phyloP scores from a whole-genome alignment of 2,888 invertebrate genomes.

The Eucriotettix oculatus region DNA sequence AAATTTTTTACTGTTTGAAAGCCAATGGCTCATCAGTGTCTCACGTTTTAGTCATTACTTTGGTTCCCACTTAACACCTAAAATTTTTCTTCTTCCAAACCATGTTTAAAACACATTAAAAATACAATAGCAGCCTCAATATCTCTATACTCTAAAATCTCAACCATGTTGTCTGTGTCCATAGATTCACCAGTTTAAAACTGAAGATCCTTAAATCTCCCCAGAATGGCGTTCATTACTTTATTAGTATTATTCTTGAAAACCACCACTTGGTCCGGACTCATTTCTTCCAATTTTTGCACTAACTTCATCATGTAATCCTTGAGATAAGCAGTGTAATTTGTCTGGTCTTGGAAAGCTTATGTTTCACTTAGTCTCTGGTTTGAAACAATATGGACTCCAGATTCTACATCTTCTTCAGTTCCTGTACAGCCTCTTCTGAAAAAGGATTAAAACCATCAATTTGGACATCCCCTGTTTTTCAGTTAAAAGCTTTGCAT shows the following conservation, averaged over 20 bases:
- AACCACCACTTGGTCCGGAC: constrained; percentile 70
- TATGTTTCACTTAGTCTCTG: constrained; percentile 74
- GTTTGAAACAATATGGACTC: constrained; percentile 86
- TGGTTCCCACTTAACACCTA: constrained; percentile 27
- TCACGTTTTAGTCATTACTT: background rate
- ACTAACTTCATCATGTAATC: constrained; percentile 93
- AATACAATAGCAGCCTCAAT: constrained; percentile 67
- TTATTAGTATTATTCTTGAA: constrained; percentile 88
- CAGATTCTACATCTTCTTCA: constrained; percentile 54
- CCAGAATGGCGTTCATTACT: constrained; percentile 79
- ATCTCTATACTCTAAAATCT: constrained; percentile 83
- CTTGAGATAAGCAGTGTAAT: constrained; percentile 82
- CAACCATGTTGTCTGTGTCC: constrained; percentile 90
- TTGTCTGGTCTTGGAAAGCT: constrained; percentile 79
- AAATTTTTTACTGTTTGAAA: too few relatives aligned
- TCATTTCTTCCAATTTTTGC: constrained; percentile 58
- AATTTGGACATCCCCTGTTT: constrained; percentile 61
- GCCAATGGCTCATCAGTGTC: too few relatives aligned
- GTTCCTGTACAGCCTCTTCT: constrained; percentile 74
- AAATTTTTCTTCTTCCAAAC: constrained; percentile 87
- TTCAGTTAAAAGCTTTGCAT: constrained; percentile 66
- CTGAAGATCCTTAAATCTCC: constrained; percentile 82
- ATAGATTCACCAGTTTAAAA: constrained; percentile 78
- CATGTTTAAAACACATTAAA: constrained; percentile 93
- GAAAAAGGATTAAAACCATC: constrained; percentile 90